A percentile compares a stretch with the other conserved stretches of the same genome.
These are phyloP conservation scores for Pemphredon lugubris DNA, from an alignment of 2,888 invertebrate species.

Conservation along the genomic window DNA sequence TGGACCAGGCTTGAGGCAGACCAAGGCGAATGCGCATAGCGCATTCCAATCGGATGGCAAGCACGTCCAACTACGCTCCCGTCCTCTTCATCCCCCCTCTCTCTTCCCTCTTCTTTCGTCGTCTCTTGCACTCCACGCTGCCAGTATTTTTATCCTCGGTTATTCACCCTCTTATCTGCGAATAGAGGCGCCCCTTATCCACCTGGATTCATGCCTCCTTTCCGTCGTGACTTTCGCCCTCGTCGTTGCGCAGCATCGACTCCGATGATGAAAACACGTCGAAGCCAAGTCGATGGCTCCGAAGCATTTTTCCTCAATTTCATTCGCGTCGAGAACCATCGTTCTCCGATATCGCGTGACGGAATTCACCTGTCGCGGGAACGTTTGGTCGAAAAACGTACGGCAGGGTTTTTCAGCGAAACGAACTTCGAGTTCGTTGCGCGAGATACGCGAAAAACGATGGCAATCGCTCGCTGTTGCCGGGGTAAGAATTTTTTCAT, in stretches of 20 bases:
- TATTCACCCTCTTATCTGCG: slow-evolving; percentile 78
- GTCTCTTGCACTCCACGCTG: slow-evolving; percentile 58
- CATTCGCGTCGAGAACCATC: too few species aligned
- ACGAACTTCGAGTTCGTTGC: neutral
- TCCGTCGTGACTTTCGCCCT: neutral
- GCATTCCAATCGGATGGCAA: slow-evolving; percentile 77
- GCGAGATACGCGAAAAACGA: neutral
- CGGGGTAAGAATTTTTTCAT: neutral
- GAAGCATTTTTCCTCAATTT: neutral
- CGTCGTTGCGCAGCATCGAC: neutral
- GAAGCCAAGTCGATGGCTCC: too few species aligned
- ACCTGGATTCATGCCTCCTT: slow-evolving; percentile 44
- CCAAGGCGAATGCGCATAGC: slow-evolving; percentile 68
- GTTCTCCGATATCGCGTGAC: too few species aligned
- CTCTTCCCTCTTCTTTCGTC: slow-evolving; percentile 39
- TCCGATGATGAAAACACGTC: neutral
- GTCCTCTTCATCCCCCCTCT: slow-evolving; percentile 37
- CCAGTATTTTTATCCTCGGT: slow-evolving; percentile 79
- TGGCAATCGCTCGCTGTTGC: neutral
- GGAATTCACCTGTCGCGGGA: too few species aligned
- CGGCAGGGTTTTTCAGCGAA: too few species aligned
- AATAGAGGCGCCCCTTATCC: slow-evolving; percentile 63
- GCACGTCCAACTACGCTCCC: slow-evolving; percentile 69
- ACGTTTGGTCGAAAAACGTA: too few species aligned
- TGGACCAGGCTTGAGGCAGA: slow-evolving; percentile 67